These are phyloP conservation scores for Dicerorhinus sumatrensis DNA, from an alignment of 2,113 vertebrate genomes.

Conservation along the genomic window DNA sequence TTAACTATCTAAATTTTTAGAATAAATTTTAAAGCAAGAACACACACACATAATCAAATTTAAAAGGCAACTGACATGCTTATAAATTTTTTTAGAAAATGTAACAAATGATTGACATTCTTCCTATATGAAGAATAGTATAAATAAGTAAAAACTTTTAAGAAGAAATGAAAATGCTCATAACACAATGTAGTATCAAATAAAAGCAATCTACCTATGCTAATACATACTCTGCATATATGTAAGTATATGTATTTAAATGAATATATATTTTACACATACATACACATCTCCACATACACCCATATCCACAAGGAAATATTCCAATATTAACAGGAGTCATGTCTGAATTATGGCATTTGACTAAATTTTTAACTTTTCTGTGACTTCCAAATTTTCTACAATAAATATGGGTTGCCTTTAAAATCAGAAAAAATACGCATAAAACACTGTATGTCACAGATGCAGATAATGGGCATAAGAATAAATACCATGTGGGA, in stretches of 20 bases:
- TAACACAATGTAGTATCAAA: background rate
- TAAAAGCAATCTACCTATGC: background rate
- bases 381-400: background rate
- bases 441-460: background rate
- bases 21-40: conserved; percentile 1
- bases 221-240: background rate
- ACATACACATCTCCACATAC: background rate
- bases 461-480: background rate
- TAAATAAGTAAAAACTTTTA: background rate
- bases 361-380: background rate
- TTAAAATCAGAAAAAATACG: background rate
- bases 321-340: background rate
- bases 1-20: background rate
- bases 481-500: background rate
- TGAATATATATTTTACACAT: background rate
- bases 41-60: background rate
- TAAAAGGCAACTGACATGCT: background rate
- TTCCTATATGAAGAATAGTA: background rate
- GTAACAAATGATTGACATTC: background rate
- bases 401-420: background rate
- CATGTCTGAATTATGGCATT: background rate
- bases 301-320: background rate
- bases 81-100: background rate
- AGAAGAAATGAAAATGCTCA: background rate
- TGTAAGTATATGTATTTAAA: background rate